Evolutionary conservation across 2,113 vertebrate species (phyloP).

Genomic region (Zingel zingel): DNA sequence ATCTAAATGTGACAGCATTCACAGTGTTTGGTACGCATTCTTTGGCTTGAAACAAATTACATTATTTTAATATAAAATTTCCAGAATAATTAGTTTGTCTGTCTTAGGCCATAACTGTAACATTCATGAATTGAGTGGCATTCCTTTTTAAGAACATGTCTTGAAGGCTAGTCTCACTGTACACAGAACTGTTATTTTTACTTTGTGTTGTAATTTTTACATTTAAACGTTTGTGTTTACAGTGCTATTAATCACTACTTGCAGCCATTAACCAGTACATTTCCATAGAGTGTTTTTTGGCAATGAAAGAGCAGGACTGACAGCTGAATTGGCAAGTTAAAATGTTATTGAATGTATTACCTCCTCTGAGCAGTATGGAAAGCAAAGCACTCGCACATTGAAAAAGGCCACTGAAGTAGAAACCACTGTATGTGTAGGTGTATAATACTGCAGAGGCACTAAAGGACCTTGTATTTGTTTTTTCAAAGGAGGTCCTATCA

Average conservation of each 20-base stretch:
- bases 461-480: constrained; percentile 64
- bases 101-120: constrained; percentile 11
- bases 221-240: constrained; percentile 39
- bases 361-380: constrained; percentile 75
- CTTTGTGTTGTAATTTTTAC: constrained; percentile 32
- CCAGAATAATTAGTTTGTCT: constrained; percentile 25
- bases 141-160: constrained; percentile 61
- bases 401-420: constrained; percentile 63
- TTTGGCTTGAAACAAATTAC: constrained; percentile 15
- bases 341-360: constrained; percentile 90
- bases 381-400: constrained; percentile 89
- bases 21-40: constrained; percentile 4
- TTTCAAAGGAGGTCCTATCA: constrained; percentile 35
- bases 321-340: constrained; percentile 84
- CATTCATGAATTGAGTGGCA: constrained; percentile 54
- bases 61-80: constrained; percentile 22
- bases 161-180: constrained; percentile 25
- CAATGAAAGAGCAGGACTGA: constrained; percentile 80
- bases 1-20: neutral
- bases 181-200: constrained; percentile 29
- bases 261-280: constrained; percentile 49
- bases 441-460: constrained; percentile 78
- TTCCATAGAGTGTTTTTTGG: constrained; percentile 58
- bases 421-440: constrained; percentile 60
- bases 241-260: constrained; percentile 45